A percentile compares a stretch with the other conserved stretches of the same genome.
Conservation (phyloP, 2,113 vertebrate species). For the Paradisaea rubra region DNA sequence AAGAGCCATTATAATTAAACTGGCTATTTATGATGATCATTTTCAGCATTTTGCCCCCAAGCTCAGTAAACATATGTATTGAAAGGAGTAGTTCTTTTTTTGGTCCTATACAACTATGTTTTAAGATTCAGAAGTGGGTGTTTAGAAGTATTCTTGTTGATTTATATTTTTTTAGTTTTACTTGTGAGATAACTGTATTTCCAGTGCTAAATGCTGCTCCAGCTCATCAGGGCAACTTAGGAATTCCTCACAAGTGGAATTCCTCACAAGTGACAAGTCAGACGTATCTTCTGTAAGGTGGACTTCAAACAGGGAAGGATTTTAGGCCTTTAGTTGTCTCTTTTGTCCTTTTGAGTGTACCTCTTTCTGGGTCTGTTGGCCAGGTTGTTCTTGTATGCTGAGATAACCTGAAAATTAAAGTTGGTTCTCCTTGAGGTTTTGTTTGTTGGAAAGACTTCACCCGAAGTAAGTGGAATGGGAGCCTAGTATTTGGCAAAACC, state of each 20-base stretch:
- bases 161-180: not conserved
- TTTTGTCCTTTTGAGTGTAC: not conserved
- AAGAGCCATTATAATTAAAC: not conserved
- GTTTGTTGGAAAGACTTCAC: not conserved
- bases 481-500: not conserved
- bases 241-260: not conserved
- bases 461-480: not conserved
- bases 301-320: not conserved
- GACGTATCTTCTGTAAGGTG: not conserved
- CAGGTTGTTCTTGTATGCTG: not conserved
- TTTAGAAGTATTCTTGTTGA: not conserved
- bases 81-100: not conserved
- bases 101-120: not conserved
- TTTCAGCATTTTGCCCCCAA: not conserved
- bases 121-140: not conserved
- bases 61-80: not conserved
- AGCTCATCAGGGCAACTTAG: not conserved
- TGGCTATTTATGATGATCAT: not conserved
- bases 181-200: not conserved
- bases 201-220: not conserved
- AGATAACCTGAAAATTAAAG: not conserved
- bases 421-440: not conserved
- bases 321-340: not conserved
- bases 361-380: not conserved
- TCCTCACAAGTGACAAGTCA: not conserved